Percentiles rank a stretch among this genome's conserved stretches.
These are phyloP conservation scores for Lanistes nyassanus DNA, from an alignment of 1,140 invertebrate genomes.

Conservation along the genomic window DNA sequence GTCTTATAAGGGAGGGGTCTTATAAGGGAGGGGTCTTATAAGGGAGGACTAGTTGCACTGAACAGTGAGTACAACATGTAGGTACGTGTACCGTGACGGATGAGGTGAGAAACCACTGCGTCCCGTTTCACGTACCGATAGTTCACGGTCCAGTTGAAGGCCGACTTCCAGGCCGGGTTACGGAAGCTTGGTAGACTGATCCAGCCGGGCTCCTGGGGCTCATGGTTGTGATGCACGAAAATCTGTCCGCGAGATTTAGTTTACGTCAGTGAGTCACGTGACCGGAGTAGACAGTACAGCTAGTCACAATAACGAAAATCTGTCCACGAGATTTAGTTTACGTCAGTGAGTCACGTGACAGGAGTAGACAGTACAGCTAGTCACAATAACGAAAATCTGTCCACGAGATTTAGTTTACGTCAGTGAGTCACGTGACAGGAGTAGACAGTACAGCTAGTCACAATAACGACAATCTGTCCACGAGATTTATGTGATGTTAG, in stretches of 20 bases:
- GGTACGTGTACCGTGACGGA: no score
- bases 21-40: no score
- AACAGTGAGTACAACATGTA: no score
- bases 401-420: not conserved
- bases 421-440: not conserved
- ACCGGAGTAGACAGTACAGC: not conserved
- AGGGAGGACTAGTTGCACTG: no score
- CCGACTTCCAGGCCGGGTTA: conserved; percentile 22
- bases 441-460: not conserved
- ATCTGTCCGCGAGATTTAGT: not conserved
- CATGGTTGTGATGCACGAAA: conserved; percentile 14
- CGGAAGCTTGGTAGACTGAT: conserved; percentile 5
- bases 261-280: not conserved
- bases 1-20: no score
- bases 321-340: not conserved
- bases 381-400: conserved; percentile 12
- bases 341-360: not conserved
- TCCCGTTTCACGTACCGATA: conserved; percentile 38
- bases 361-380: not conserved
- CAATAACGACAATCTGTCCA: not conserved
- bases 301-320: conserved; percentile 8
- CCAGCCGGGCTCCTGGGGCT: not conserved
- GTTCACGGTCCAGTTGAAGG: conserved; percentile 51
- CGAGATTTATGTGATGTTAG: not conserved
- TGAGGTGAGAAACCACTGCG: no score